Evolutionary conservation across 2,888 invertebrate species (phyloP).

Genomic region (Eristalis arbustorum): DNA sequence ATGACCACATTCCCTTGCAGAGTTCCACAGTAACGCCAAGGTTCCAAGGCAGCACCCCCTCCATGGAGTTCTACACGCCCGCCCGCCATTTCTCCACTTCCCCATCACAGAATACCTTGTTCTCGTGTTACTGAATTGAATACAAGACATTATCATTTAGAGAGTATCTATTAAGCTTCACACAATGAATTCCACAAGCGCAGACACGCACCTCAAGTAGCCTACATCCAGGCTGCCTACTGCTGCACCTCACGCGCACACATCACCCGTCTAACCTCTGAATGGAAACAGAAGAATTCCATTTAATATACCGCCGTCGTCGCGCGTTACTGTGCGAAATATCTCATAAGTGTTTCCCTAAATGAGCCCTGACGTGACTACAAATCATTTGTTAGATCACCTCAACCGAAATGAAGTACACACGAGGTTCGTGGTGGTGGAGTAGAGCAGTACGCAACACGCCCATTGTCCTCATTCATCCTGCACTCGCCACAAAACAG

Average conservation of each 20-base stretch:
- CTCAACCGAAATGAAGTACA: conserved; percentile 12
- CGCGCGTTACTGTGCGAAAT: conserved; percentile 54
- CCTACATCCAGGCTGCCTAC: too few species aligned
- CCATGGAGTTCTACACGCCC: background rate
- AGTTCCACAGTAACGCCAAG: too few species aligned
- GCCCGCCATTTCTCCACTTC: background rate
- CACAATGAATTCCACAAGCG: conserved; percentile 7
- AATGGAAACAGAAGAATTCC: background rate
- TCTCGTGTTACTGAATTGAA: background rate
- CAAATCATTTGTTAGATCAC: conserved; percentile 62
- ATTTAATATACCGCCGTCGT: background rate
- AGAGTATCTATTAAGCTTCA: background rate
- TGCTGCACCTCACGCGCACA: background rate
- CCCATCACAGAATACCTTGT: background rate
- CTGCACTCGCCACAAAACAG: background rate
- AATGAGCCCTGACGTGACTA: conserved; percentile 70
- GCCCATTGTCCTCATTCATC: conserved; percentile 48
- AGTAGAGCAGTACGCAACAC: conserved; percentile 6
- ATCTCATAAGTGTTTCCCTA: conserved; percentile 67
- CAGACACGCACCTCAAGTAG: conserved; percentile 30
- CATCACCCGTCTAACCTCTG: background rate
- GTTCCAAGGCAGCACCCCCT: too few species aligned
- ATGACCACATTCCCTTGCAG: too few species aligned
- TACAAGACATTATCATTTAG: background rate
- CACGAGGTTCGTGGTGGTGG: background rate